These are phyloP conservation scores for Acrocyrtus sp. DNA, from an alignment of 2,888 invertebrate species.

Conservation along the genomic window DNA sequence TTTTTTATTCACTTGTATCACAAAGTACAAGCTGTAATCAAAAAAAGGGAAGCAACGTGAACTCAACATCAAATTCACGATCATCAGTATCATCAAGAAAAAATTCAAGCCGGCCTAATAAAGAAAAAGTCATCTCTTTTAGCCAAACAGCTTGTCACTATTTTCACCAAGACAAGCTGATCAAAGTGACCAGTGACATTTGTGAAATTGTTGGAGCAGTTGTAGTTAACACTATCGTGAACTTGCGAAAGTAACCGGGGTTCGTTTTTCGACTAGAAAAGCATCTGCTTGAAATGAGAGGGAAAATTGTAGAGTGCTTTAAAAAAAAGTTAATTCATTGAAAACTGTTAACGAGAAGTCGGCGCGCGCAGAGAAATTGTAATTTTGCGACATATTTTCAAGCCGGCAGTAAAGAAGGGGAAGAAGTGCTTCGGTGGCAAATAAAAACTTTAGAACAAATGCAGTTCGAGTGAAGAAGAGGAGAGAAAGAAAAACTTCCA, in stretches of 20 bases:
- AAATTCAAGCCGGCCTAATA: slow-evolving; percentile 41
- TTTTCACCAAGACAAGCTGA: slow-evolving; percentile 28
- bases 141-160: slow-evolving; percentile 42
- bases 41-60: slow-evolving; percentile 43
- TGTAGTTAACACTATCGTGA: slow-evolving; percentile 32
- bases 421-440: background rate
- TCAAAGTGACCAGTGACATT: slow-evolving; percentile 40
- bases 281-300: too few species aligned
- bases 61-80: slow-evolving; percentile 35
- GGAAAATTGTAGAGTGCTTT: too few species aligned
- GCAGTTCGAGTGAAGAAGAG: slow-evolving; percentile 11
- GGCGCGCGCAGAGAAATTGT: background rate
- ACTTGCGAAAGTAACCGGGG: too few species aligned
- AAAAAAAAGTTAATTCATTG: too few species aligned
- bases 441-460: slow-evolving; percentile 4
- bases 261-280: too few species aligned
- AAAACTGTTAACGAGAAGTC: too few species aligned
- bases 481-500: too few species aligned
- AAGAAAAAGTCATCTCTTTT: slow-evolving; percentile 33
- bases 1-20: background rate
- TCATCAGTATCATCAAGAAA: slow-evolving; percentile 6
- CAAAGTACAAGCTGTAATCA: slow-evolving; percentile 8
- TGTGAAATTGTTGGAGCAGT: slow-evolving; percentile 26
- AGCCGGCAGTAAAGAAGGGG: background rate
- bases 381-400: background rate